Evolutionary conservation across 2,797 vertebrate species (phyloP).

Genomic region (Miichthys miiuy): DNA sequence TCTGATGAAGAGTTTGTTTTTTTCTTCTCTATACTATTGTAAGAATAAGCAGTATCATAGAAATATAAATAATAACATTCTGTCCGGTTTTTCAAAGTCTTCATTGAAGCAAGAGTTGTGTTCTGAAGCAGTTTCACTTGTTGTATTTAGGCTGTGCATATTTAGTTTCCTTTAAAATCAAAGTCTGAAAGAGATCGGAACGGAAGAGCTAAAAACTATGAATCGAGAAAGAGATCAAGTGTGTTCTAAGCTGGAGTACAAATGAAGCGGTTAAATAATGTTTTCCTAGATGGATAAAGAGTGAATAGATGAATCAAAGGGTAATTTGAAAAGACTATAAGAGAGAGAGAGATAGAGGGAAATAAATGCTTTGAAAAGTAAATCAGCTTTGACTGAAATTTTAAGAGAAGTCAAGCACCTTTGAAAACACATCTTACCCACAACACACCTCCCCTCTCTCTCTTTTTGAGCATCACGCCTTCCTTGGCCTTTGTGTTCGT

Average conservation of each 20-base stretch:
- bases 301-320: slow-evolving; percentile 56
- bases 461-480: slow-evolving; percentile 56
- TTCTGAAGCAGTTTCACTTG: slow-evolving; percentile 75
- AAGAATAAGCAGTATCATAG: slow-evolving; percentile 81
- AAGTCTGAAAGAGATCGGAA: slow-evolving; percentile 73
- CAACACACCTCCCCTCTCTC: slow-evolving; percentile 74
- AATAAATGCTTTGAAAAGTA: slow-evolving; percentile 73
- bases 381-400: slow-evolving; percentile 72
- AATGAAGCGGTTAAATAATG: slow-evolving; percentile 66
- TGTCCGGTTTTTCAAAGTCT: slow-evolving; percentile 77
- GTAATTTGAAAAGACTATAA: slow-evolving; percentile 71
- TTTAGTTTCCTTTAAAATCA: slow-evolving; percentile 83
- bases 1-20: slow-evolving; percentile 73
- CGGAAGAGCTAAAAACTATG: slow-evolving; percentile 72
- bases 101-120: slow-evolving; percentile 71
- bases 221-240: slow-evolving; percentile 52
- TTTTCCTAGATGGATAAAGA: slow-evolving; percentile 58
- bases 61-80: slow-evolving; percentile 84
- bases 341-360: slow-evolving; percentile 53
- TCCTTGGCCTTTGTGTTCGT: slow-evolving; percentile 68
- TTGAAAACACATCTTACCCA: slow-evolving; percentile 82
- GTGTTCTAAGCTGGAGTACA: slow-evolving; percentile 50
- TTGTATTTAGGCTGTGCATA: slow-evolving; percentile 84
- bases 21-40: slow-evolving; percentile 57
- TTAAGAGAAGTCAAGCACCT: slow-evolving; percentile 86